phyloP scores from a whole-genome alignment of 2,797 vertebrate genomes.

The Toxotes lorentzi region DNA sequence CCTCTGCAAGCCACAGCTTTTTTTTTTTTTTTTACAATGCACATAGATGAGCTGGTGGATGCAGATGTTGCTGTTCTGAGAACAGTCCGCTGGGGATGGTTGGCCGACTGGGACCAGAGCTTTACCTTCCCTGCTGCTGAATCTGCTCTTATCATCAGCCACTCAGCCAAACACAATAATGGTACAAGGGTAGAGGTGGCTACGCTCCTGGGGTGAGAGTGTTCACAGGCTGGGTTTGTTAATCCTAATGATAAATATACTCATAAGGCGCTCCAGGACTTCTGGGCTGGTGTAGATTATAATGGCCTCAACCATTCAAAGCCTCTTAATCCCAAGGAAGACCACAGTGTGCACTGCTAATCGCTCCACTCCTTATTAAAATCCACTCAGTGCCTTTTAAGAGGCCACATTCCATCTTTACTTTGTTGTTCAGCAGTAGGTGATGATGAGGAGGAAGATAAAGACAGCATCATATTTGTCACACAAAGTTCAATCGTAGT shows the following conservation, averaged over 20 bases:
- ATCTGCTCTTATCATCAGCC: constrained; percentile 69
- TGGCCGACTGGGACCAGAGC: constrained; percentile 59
- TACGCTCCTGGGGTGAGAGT: constrained; percentile 65
- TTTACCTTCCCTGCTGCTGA: constrained; percentile 59
- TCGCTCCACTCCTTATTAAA: constrained; percentile 81
- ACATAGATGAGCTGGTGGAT: constrained; percentile 49
- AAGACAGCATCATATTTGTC: constrained; percentile 38
- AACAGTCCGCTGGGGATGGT: constrained; percentile 48
- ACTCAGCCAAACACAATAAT: constrained; percentile 75
- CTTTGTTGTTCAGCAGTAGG: constrained; percentile 61
- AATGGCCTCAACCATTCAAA: constrained; percentile 85
- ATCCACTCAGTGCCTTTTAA: constrained; percentile 78
- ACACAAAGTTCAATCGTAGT: constrained; percentile 13
- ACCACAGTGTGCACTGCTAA: constrained; percentile 74
- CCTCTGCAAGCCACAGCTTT: constrained; percentile 35
- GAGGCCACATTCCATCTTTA: constrained; percentile 64
- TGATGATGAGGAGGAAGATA: constrained; percentile 40
- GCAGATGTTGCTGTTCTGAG: constrained; percentile 59
- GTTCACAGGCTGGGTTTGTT: constrained; percentile 70
- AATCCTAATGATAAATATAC: constrained; percentile 85
- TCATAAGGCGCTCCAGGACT: constrained; percentile 76
- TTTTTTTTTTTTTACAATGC: constrained; percentile 21
- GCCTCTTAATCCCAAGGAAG: constrained; percentile 84
- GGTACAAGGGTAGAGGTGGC: constrained; percentile 63
- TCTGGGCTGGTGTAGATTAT: constrained; percentile 77